These are phyloP conservation scores for Peromyscus leucopus DNA, from an alignment of 2,113 vertebrate genomes.

Conservation along the genomic window DNA sequence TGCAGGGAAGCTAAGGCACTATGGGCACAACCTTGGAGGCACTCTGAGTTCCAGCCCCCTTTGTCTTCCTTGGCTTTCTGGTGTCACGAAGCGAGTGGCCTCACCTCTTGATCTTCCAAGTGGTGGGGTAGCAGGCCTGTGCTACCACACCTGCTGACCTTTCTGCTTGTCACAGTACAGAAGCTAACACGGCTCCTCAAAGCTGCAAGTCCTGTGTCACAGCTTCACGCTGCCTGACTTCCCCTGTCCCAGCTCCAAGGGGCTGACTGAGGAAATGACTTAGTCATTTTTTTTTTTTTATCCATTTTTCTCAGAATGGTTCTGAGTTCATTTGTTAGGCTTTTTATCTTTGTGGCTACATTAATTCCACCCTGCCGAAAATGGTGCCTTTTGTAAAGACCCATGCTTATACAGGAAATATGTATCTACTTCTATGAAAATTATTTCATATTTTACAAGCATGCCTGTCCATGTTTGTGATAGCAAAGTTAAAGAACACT, in stretches of 20 bases:
- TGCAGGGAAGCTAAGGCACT: neutral
- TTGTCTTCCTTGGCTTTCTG: neutral
- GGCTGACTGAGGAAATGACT: constrained; percentile 52
- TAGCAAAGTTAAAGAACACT: constrained; percentile 49
- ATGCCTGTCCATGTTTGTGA: constrained; percentile 12
- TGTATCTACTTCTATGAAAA: neutral
- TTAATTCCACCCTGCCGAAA: constrained; percentile 33
- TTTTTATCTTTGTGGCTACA: neutral
- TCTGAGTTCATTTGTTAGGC: neutral
- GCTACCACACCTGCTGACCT: neutral
- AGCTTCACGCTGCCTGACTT: neutral
- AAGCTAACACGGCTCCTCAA: neutral
- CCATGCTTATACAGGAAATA: constrained; percentile 28
- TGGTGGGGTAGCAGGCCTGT: neutral
- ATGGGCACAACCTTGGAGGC: neutral
- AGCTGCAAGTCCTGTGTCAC: neutral
- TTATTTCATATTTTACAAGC: constrained; percentile 38
- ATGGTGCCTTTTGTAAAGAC: constrained; percentile 34
- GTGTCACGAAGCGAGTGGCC: too few species aligned
- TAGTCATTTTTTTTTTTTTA: constrained; percentile 21
- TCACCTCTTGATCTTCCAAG: neutral
- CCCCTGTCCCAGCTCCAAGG: neutral
- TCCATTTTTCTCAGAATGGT: neutral
- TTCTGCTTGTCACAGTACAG: neutral
- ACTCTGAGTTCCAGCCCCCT: neutral